Evolutionary conservation across 2,113 vertebrate genomes (phyloP), one percentile per base, ranked within the genome.

Genomic region (Ceratotherium simum): DNA sequence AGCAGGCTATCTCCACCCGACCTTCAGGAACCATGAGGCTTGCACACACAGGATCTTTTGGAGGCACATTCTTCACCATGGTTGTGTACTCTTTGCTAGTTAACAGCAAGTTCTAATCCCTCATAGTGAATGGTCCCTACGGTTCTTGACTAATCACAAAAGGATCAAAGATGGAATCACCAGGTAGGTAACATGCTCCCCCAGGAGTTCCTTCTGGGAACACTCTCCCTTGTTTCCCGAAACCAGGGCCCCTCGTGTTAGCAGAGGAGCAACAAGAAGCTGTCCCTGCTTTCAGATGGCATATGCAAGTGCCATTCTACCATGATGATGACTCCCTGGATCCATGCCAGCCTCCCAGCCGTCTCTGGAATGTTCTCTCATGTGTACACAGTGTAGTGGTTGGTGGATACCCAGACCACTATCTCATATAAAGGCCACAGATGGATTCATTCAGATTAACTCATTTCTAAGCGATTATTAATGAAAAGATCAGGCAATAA

Each of bases 401-500:
- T 89, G 65, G 9, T 79, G 36, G 48, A 48, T 42, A 56, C 69
- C 31, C 70, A 87, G 72, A 51, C 1, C 13, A 36, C 70, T 65
- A 46, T 80, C 33, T 84, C 18, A 48, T 27, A 72, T 25, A 82
- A 91, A 80, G 70, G n/a, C 86, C 70, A 88, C 65, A 73, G n/a
- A 69, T 70, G 13, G 7, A 82, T n/a, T 73, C 73, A 81, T 62
- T 70, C 83, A 72, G 65, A 89, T 76, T 36, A 81, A 85, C 20
- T 85, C 11, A 76, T 97, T 95, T 82, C 20, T 33, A 95, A 88
- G 46, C 46, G 78, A 86, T 82, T 17, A 70, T 62, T 80, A 48
- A 88, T 89, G 72, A 80, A 86, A 91, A 79, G 6, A 90, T 20
- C 72, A 81, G 73, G 39, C 31, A 65, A 93, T 70, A 65, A 94